Base-by-base conservation (phyloP, 2,888 invertebrate genomes). In the Osedax frankpressi region DNA sequence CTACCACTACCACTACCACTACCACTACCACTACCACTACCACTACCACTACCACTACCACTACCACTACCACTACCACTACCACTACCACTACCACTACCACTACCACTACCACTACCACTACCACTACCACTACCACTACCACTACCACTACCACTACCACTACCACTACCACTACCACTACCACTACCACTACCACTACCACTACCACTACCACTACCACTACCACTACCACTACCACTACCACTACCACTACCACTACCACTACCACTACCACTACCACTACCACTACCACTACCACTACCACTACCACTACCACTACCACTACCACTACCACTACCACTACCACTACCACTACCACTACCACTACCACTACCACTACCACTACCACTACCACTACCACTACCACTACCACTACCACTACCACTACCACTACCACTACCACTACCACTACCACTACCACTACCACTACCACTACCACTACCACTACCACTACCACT, bases 291-390 rank as follows among this genome's bases (percentile, higher is more conserved):
- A 73, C 73, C 70, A 72, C 73, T 73, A 73, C 70, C 2, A 71
- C 73, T 73, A 73, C 73, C 70, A 72, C 73, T 73, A 74, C 63
- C 59, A 73, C 70, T 74, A 74, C 63, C 74, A 74, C 74, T 73
- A 62, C 60, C 30, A 74, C 72, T 74, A 67, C 71, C 28, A 62
- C 73, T 62, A 74, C 68, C 65, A 65, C 65, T 65, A 65, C 65
- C 65, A 65, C 65, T 73, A 74, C 65, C 67, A 67, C 72, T 24
- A 28, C 73, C 1, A 1, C 14, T 28, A 65, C 1, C 65, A 1
- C 65, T 65, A 73, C 70, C 70, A 72, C 73, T 73, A 73, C 73
- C 70, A 72, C 73, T 73, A 73, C 70, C 70, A 73, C 73, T 73
- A 73, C 70, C 1, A 59, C 73, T 73, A 73, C 73, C 70, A 73